phyloP scores from a whole-genome alignment of 2,888 invertebrate genomes.

The Rotaria macrura region DNA sequence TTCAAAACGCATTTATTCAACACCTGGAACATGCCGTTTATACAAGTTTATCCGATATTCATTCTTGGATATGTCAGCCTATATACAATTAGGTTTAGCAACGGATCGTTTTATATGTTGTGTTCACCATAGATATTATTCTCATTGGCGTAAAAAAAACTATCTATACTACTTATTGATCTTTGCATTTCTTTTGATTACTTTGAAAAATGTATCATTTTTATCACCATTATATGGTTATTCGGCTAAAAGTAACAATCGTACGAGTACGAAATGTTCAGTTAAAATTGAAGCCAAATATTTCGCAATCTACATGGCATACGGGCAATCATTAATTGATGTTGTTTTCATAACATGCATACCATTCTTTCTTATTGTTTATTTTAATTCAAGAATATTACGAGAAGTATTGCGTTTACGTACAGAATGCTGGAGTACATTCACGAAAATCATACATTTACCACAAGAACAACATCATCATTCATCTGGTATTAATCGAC shows the following conservation, averaged over 20 bases:
- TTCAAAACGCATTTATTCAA: neutral
- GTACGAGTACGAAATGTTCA: neutral
- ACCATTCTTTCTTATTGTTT: constrained; percentile 5
- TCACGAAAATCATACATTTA: neutral
- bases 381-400: neutral
- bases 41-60: neutral
- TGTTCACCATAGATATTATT: neutral
- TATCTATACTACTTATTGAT: neutral
- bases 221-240: neutral
- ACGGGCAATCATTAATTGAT: constrained; percentile 5
- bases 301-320: neutral
- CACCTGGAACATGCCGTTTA: neutral
- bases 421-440: neutral
- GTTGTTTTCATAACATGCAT: neutral
- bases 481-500: neutral
- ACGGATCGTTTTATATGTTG: constrained; percentile 12
- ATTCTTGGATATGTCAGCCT: neutral
- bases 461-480: neutral
- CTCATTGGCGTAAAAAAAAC: neutral
- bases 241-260: too few species aligned
- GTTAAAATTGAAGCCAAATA: neutral
- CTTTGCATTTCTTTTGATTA: neutral
- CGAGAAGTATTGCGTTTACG: neutral
- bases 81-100: neutral
- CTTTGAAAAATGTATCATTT: neutral